Conservation (phyloP, 2,888 invertebrate species). For the Pseudococcus jackbeardsleyi region DNA sequence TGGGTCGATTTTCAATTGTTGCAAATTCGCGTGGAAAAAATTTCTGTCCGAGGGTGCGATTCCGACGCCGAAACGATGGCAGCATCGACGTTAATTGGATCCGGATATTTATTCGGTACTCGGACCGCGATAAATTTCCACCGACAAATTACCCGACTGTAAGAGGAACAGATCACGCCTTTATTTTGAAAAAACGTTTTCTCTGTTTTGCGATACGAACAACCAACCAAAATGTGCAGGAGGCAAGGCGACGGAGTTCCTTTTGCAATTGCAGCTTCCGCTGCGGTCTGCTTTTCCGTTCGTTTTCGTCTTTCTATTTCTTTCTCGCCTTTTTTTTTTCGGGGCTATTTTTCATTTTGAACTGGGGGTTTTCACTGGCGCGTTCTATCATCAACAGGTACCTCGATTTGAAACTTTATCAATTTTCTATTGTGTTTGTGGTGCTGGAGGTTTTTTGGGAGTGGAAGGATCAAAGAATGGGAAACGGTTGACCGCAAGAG, state of each 20-base stretch:
- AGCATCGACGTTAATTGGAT: neutral
- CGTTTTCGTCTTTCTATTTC: neutral
- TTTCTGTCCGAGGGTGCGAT: neutral
- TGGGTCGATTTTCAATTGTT: conserved; percentile 1
- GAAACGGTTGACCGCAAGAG: no score
- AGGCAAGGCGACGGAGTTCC: neutral
- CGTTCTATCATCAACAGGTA: neutral
- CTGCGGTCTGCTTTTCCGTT: neutral
- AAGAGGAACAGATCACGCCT: conserved; percentile 21
- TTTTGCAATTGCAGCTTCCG: conserved; percentile 15
- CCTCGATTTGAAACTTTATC: conserved; percentile 28
- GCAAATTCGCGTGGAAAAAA: neutral
- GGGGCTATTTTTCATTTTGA: conserved; percentile 20
- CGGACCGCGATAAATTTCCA: conserved; percentile 22
- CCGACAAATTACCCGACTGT: neutral
- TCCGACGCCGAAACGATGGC: neutral
- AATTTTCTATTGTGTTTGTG: neutral
- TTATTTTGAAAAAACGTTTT: neutral
- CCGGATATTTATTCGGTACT: conserved; percentile 23
- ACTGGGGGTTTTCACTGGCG: neutral
- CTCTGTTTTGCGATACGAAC: neutral
- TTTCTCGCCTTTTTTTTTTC: neutral
- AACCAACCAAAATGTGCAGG: neutral
- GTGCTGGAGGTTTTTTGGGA: neutral
- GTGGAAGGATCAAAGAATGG: no score